Evolutionary conservation across 2,888 invertebrate genomes (phyloP), one percentile per base, ranked within the genome.

Genomic region (Hydriomena furcata): DNA sequence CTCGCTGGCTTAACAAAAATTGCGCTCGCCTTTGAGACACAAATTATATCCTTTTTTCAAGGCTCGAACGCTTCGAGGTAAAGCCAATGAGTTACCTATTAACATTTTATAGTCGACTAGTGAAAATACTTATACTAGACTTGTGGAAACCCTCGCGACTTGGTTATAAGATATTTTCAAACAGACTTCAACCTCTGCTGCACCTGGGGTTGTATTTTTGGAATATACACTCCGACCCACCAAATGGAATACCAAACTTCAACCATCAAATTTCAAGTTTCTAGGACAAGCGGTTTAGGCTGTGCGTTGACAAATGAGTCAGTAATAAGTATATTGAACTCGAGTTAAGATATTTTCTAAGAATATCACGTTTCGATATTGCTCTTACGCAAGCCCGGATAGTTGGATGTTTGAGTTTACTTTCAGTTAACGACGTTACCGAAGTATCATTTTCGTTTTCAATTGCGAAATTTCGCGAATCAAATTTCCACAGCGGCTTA

Each of bases 401-500:
- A 59, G 57, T 59, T 59, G 44, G 44, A 52, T 57, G 52, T 41
- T 52, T 35, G 51, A 56, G 43, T 58, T 55, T 52, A 49, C 51
- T 53, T 41, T 52, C 32, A 52, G 46, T 55, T 59, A 61, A 52
- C 58, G 55, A 57, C 45, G 37, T 42, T 59, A 60, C 56, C 55
- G 59, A 60, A 64, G 53, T 60, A 62, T 61, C 54, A 55, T 59
- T 63, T 60, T 63, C 55, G 58, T 60, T 61, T 63, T 60, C 57
- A 62, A 59, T 63, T 61, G 61, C 54, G 46, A 55, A 61, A 61
- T 60, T 58, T 61, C 63, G 53, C 54, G 61, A 58, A 63, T 65
- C 61, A 60, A 60, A 60, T 65, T 62, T 65, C 61, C 65, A 60
- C 58, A 51, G 56, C 62, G 56, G 63, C 61, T 63, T 63, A 63